Evolutionary conservation across 2,113 vertebrate species (phyloP).

Genomic region (Cricetomys ansorgei): DNA sequence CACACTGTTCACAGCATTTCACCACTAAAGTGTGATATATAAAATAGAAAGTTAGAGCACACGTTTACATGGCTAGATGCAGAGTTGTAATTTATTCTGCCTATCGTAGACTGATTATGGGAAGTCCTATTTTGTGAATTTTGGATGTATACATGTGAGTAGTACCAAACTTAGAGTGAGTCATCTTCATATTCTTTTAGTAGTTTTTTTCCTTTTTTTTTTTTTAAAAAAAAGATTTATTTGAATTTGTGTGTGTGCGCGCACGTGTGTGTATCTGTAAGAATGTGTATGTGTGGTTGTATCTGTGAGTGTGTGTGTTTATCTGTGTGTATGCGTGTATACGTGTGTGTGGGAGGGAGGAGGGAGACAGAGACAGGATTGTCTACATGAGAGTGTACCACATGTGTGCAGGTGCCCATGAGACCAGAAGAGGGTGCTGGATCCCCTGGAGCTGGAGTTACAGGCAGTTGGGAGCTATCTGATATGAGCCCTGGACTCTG

Average conservation of each 20-base stretch:
- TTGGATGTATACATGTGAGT: neutral
- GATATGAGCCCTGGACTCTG: neutral
- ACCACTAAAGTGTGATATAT: neutral
- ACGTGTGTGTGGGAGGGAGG: too few relatives aligned
- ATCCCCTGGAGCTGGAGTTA: neutral
- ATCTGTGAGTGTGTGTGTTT: too few relatives aligned
- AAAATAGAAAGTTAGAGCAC: neutral
- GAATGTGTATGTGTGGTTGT: neutral
- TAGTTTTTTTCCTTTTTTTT: neutral
- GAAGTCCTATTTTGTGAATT: constrained; percentile 24
- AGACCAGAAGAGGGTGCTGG: neutral
- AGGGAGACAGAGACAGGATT: too few relatives aligned
- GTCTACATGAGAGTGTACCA: neutral
- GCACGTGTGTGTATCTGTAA: neutral
- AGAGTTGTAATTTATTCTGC: neutral
- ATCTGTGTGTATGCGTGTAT: neutral
- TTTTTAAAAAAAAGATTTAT: neutral
- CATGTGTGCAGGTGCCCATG: neutral
- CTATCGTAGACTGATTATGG: neutral
- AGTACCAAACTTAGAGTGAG: neutral
- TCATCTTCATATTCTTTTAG: constrained; percentile 24
- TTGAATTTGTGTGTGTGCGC: neutral
- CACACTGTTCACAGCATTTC: neutral
- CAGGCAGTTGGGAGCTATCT: neutral
- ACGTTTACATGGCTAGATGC: neutral